phyloP scores from a whole-genome alignment of 2,888 invertebrate genomes.

The Phyllotreta striolata region DNA sequence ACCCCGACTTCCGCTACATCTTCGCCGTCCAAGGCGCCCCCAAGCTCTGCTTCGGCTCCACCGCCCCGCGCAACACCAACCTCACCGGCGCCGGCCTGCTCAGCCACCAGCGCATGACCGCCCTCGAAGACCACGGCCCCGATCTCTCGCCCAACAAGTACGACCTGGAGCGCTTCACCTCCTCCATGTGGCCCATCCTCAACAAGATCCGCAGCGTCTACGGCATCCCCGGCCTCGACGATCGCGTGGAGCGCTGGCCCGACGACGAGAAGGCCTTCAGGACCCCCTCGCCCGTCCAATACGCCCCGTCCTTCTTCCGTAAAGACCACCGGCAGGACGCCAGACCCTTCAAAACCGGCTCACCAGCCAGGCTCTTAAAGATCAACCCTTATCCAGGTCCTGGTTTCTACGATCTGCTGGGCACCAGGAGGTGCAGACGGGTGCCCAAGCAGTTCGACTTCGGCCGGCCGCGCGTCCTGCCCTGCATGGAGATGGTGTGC shows the following conservation, averaged over 20 bases:
- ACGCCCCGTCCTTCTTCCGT: conserved; percentile 42
- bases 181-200: conserved; percentile 45
- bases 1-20: conserved; percentile 53
- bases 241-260: conserved; percentile 49
- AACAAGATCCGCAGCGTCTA: conserved; percentile 53
- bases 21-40: conserved; percentile 50
- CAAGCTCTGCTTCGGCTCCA: conserved; percentile 55
- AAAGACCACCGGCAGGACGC: conserved; percentile 17
- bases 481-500: conserved; percentile 61
- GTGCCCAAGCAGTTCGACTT: conserved; percentile 16
- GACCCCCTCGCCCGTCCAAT: conserved; percentile 54
- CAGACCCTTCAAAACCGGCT: conserved; percentile 48
- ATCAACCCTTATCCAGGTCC: conserved; percentile 52
- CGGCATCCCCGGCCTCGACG: conserved; percentile 52
- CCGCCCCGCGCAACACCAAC: conserved; percentile 46
- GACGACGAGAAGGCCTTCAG: conserved; percentile 43
- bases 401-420: conserved; percentile 16
- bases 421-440: conserved; percentile 16
- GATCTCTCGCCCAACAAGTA: conserved; percentile 49
- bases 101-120: conserved; percentile 49
- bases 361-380: conserved; percentile 25
- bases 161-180: conserved; percentile 45
- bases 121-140: conserved; percentile 42
- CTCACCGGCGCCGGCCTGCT: conserved; percentile 51
- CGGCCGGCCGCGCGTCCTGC: conserved; percentile 58